Conservation (phyloP, 2,888 invertebrate species). For the Limnephilus lunatus region DNA sequence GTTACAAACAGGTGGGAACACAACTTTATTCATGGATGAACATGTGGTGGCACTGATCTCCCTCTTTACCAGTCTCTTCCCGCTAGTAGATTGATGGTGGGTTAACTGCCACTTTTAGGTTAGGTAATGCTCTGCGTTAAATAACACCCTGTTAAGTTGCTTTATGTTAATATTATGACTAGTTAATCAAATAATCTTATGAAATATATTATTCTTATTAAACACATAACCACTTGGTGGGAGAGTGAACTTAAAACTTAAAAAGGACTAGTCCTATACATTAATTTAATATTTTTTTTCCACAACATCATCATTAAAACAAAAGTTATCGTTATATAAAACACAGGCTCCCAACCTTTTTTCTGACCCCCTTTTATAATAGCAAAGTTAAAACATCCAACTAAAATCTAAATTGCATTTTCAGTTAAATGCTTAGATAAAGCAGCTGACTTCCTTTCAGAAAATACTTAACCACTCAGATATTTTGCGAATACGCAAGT, state of each 20-base stretch:
- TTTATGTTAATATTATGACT: not conserved
- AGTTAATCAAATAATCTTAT: not conserved
- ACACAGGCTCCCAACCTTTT: not conserved
- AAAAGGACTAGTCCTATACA: not conserved
- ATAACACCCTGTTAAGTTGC: not conserved
- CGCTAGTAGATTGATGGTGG: constrained; percentile 5
- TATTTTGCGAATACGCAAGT: too few relatives aligned
- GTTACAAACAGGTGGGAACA: constrained; percentile 10
- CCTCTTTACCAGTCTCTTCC: not conserved
- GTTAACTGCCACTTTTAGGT: not conserved
- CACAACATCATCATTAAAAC: not conserved
- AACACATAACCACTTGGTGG: not conserved
- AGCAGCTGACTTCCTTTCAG: not conserved
- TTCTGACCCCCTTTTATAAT: not conserved
- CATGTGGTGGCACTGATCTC: not conserved
- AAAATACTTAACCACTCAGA: too few relatives aligned
- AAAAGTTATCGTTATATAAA: not conserved
- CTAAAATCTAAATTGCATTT: not conserved
- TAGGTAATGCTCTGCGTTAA: not conserved
- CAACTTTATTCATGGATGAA: constrained; percentile 23
- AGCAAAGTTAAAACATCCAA: not conserved
- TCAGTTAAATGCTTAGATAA: not conserved
- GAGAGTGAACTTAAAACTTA: not conserved
- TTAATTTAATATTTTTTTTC: not conserved
- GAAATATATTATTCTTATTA: not conserved